Conservation (phyloP, 1,140 invertebrate genomes). For the silkworm (Bombyx mori) region ASM3026992v2 NC_085116.1:10741501-10742000, state of each 20-base stretch:
- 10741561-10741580: constrained; percentile 19
- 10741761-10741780: neutral
- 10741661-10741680: too few relatives aligned
- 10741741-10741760: neutral
- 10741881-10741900: constrained; percentile 45
- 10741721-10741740: neutral
- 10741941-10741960: constrained; percentile 69
- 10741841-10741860: neutral
- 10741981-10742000: too few relatives aligned
- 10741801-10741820: neutral
- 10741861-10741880: constrained; percentile 28
- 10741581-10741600: too few relatives aligned
- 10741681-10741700: neutral
- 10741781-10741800: neutral
- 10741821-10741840: neutral
- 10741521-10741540: constrained; percentile 36
- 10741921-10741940: constrained; percentile 60
- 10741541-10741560: constrained; percentile 20
- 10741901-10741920: constrained; percentile 62
- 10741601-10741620: too few relatives aligned
- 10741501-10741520: constrained; percentile 18
- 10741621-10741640: too few relatives aligned
- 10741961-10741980: constrained; percentile 55
- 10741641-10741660: too few relatives aligned
- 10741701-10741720: neutral